phyloP scores from a whole-genome alignment of 2,113 vertebrate genomes.

The Clarias gariepinus region DNA sequence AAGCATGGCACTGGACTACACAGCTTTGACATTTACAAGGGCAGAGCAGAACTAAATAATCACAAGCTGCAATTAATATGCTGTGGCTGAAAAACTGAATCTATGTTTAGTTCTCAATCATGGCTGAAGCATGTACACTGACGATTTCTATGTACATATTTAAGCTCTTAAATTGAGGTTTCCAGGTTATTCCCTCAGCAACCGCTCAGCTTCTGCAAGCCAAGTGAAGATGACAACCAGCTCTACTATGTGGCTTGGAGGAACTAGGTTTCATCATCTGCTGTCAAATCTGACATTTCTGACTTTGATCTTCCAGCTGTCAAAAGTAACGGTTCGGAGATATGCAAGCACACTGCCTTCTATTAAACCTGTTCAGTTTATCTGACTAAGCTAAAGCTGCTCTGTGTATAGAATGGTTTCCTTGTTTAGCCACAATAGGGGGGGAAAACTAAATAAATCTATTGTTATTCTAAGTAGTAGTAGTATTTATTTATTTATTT shows the following conservation, averaged over 20 bases:
- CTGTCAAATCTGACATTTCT: conserved; percentile 18
- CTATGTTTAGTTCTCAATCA: conserved; percentile 5
- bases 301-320: conserved; percentile 20
- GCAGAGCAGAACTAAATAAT: background rate
- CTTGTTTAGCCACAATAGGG: background rate
- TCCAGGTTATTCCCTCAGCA: conserved; percentile 23
- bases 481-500: background rate
- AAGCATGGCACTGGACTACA: conserved; percentile 15
- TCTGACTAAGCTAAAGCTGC: background rate
- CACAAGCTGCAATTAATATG: background rate
- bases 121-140: conserved; percentile 36
- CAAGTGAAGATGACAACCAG: background rate
- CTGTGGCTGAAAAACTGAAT: background rate
- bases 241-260: background rate
- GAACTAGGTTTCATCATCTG: conserved; percentile 21
- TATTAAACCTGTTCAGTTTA: background rate
- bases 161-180: conserved; percentile 33
- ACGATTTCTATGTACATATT: conserved; percentile 26
- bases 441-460: background rate
- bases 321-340: conserved; percentile 13
- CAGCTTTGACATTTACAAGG: background rate
- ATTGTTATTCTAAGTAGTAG: background rate
- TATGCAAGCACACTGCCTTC: background rate
- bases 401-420: background rate
- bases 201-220: background rate